Evolutionary conservation across 2,888 invertebrate species (phyloP).

Genomic region (Amphiduros pacificus): DNA sequence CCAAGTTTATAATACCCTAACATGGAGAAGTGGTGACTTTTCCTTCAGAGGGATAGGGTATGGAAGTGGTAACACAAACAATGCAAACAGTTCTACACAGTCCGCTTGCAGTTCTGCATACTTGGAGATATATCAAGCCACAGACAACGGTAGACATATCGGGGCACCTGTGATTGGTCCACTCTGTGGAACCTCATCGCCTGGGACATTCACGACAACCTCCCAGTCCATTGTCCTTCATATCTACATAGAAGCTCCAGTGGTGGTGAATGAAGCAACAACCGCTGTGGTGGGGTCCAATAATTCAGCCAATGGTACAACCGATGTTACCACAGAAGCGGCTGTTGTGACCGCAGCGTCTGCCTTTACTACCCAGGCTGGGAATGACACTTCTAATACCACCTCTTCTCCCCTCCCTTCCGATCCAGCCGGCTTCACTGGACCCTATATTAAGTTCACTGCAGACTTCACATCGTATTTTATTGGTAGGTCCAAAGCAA

Average conservation of each 20-base stretch:
- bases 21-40: neutral
- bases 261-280: neutral
- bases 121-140: constrained; percentile 23
- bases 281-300: no score
- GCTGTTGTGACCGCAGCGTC: no score
- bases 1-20: constrained; percentile 7
- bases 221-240: constrained; percentile 15
- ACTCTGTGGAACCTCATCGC: constrained; percentile 12
- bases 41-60: no score
- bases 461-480: constrained; percentile 29
- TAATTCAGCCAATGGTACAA: no score
- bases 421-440: neutral
- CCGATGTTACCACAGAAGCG: no score
- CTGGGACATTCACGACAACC: constrained; percentile 1
- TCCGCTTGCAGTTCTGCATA: constrained; percentile 21
- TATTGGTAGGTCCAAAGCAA: constrained; percentile 16
- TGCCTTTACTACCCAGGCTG: no score
- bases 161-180: constrained; percentile 5
- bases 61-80: no score
- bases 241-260: constrained; percentile 15
- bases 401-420: neutral
- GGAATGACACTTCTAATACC: neutral
- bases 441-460: constrained; percentile 21
- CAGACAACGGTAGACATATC: constrained; percentile 10
- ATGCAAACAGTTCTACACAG: neutral